phyloP scores from a whole-genome alignment of 2,888 invertebrate genomes.

The Geophilus truncorum region DNA sequence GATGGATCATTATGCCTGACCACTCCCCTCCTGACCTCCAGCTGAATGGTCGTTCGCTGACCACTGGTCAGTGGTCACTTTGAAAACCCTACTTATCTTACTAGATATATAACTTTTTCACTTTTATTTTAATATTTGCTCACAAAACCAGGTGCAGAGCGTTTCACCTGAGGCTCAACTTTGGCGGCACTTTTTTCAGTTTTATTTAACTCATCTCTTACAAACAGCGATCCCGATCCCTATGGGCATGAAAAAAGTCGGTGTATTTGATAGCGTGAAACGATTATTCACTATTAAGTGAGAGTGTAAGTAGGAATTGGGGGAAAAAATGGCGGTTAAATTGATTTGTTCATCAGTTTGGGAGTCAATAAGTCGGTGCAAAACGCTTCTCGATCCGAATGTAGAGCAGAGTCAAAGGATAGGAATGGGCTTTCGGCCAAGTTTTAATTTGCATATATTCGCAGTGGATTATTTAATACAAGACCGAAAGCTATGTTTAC shows the following conservation, averaged over 20 bases:
- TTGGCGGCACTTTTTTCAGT: background rate
- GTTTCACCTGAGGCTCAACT: background rate
- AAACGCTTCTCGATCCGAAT: background rate
- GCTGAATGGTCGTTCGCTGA: background rate
- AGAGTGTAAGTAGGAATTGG: background rate
- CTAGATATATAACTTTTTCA: too few relatives aligned
- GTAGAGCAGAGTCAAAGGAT: background rate
- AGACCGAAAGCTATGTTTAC: background rate
- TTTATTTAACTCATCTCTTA: background rate
- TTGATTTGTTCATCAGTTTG: constrained; percentile 4
- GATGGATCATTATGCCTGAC: constrained; percentile 1
- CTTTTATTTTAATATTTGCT: too few relatives aligned
- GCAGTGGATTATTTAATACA: background rate
- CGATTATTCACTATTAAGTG: background rate
- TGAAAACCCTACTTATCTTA: too few relatives aligned
- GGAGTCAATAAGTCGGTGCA: background rate
- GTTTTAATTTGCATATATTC: background rate
- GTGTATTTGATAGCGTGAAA: background rate
- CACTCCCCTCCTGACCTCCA: constrained; percentile 3
- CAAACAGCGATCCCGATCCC: background rate
- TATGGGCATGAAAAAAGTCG: background rate
- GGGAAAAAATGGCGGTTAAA: background rate
- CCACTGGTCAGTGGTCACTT: background rate
- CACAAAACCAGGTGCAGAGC: too few relatives aligned
- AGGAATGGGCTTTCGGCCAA: background rate